Base-by-base conservation (phyloP, 1,140 invertebrate species). In the Temnothorax nylanderi region DNA sequence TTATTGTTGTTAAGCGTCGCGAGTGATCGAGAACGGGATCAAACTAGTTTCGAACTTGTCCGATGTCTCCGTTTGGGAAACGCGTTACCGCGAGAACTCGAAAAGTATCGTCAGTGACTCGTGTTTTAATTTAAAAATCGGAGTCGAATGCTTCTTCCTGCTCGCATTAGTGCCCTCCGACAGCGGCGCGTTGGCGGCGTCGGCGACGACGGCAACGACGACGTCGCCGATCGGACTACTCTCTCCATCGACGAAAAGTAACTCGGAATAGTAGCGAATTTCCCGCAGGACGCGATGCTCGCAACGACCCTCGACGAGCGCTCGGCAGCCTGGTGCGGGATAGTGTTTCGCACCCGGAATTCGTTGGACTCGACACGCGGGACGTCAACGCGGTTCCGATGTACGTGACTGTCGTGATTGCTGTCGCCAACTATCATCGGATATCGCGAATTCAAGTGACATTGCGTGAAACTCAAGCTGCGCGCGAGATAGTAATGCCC, bases 141-240 rank as follows among this genome's bases (percentile, higher is more conserved):
- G 26, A 65, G 18, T 69, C 56, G 71, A 51, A 56, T 69, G 47
- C 67, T 74, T 37, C 41, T 72, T 58, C 34, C 67, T 62, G 88
- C 49, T 89, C 47, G 74, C 74, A 62, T 71, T 87, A 64, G 47
- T 80, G 51, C 1, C 32, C 0, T 32, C 56, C 34, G 75, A 62
- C 67, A 84, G 78, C 74, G 87, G 76, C 87, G 86, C 87, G 87
- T 87, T 49, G 65, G 65, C 74, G 51, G 34, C 74, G 56, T 76
- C 47, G 56, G 51, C 75, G 76, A 26, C 32, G 47, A 32, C 58
- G 75, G 18, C 41, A 49, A 65, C 54, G 72, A 16, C 72, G 72
- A 37, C 37, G 71, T 54, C 72, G 72, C 32, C 72, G 34, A 16
- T 64, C 58, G 75, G 34, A 47, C 16, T 77, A 10, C 44, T 41